Conservation (phyloP, 2,113 vertebrate genomes). For the Percina caprodes region DNA sequence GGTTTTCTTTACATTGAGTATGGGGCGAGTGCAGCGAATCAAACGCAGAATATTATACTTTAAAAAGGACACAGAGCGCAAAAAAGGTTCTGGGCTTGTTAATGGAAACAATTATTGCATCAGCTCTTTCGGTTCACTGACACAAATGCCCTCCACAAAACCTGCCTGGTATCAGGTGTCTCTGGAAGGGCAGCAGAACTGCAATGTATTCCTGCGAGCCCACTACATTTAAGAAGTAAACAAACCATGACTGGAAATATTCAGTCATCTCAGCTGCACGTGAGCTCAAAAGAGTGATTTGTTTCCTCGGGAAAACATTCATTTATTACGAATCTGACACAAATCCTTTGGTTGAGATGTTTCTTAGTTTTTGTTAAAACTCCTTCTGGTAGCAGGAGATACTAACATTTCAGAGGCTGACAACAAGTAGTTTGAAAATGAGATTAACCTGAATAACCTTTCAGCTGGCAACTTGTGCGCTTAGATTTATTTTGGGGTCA, state of each 20-base stretch:
- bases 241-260: conserved; percentile 67
- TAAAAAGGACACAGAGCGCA: background rate
- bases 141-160: conserved; percentile 30
- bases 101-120: conserved; percentile 51
- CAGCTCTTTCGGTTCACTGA: conserved; percentile 45
- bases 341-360: conserved; percentile 26
- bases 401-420: background rate
- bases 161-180: conserved; percentile 46
- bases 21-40: conserved; percentile 3
- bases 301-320: conserved; percentile 29
- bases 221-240: conserved; percentile 65
- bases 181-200: conserved; percentile 22
- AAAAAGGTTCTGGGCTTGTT: conserved; percentile 29
- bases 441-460: conserved; percentile 39
- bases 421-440: conserved; percentile 18
- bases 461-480: background rate
- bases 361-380: background rate
- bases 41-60: conserved; percentile 13
- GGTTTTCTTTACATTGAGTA: conserved; percentile 23
- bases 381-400: background rate
- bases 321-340: conserved; percentile 30
- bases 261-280: conserved; percentile 29
- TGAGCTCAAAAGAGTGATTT: background rate
- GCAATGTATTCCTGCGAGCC: conserved; percentile 10
- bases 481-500: conserved; percentile 34